phyloP scores from a whole-genome alignment of 2,888 invertebrate species.

The Melinaea marsaeus region DNA sequence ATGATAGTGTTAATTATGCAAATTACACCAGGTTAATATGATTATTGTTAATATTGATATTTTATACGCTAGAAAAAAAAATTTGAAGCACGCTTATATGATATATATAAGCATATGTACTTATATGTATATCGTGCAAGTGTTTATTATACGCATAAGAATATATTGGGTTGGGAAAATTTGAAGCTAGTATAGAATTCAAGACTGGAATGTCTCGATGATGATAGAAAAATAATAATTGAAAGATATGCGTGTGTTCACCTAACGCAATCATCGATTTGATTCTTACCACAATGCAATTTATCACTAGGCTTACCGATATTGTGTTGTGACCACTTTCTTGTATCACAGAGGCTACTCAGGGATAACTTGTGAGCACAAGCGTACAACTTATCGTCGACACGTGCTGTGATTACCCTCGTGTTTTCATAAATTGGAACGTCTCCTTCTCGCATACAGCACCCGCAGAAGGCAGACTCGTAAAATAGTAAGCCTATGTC shows the following conservation, averaged over 20 bases:
- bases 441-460: slow-evolving; percentile 91
- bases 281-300: slow-evolving; percentile 63
- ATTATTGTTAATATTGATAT: slow-evolving; percentile 1
- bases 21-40: slow-evolving; percentile 9
- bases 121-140: slow-evolving; percentile 17
- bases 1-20: slow-evolving; percentile 12
- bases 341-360: slow-evolving; percentile 75
- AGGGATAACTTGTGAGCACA: slow-evolving; percentile 70
- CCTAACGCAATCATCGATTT: slow-evolving; percentile 60
- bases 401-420: slow-evolving; percentile 70
- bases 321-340: slow-evolving; percentile 73
- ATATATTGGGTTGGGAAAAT: slow-evolving; percentile 11
- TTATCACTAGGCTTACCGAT: slow-evolving; percentile 71
- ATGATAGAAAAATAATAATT: slow-evolving; percentile 64
- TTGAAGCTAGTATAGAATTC: slow-evolving; percentile 16
- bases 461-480: slow-evolving; percentile 86
- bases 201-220: slow-evolving; percentile 32
- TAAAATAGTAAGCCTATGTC: slow-evolving; percentile 76
- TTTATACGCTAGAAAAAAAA: slow-evolving; percentile 5
- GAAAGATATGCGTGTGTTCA: slow-evolving; percentile 52
- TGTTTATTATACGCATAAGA: slow-evolving; percentile 10
- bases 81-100: slow-evolving; percentile 39
- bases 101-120: slow-evolving; percentile 19
- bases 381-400: slow-evolving; percentile 65
- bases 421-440: slow-evolving; percentile 75